These are phyloP conservation scores for Variabilichromis moorii DNA, from an alignment of 2,113 vertebrate species.

Conservation along the genomic window DNA sequence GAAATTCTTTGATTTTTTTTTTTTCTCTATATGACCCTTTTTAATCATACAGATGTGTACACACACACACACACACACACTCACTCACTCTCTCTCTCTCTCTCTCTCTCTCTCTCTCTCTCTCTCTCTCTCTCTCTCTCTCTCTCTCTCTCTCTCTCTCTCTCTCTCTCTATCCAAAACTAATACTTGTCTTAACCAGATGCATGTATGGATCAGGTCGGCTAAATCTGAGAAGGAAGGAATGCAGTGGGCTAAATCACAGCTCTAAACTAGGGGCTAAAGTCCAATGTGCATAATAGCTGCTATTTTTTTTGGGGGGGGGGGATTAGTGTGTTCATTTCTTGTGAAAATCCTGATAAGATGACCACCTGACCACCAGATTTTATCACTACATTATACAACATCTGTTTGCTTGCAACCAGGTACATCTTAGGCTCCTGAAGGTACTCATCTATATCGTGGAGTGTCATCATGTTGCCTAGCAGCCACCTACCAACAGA, in stretches of 20 bases:
- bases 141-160: too few species aligned
- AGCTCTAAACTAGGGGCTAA: not conserved
- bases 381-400: not conserved
- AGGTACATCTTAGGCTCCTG: not conserved
- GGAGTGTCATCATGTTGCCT: not conserved
- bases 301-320: accelerated
- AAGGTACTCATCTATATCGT: not conserved
- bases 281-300: not conserved
- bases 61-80: too few species aligned
- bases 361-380: not conserved
- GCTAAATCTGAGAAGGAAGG: not conserved
- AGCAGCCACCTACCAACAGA: not conserved
- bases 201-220: not conserved
- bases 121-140: too few species aligned
- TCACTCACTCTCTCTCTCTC: too few species aligned
- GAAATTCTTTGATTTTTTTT: not conserved
- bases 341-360: not conserved
- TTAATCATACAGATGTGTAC: not conserved
- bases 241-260: not conserved
- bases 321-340: not conserved
- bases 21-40: not conserved
- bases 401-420: not conserved
- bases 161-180: not conserved
- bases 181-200: not conserved
- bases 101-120: too few species aligned